These are phyloP conservation scores for Dascillus cervinus DNA, from an alignment of 2,888 invertebrate genomes.

Conservation along the genomic window DNA sequence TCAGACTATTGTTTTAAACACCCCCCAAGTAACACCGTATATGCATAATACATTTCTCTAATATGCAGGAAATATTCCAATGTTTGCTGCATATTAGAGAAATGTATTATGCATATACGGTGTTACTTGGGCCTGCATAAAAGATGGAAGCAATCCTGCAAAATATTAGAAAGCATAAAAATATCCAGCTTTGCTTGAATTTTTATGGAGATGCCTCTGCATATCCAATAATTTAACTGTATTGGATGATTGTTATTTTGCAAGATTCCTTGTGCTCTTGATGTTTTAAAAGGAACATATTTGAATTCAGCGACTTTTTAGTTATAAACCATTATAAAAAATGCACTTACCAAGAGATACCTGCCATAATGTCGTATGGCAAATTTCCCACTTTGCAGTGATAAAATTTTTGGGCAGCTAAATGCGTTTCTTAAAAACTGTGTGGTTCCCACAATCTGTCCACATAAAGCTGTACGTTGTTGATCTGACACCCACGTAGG, in stretches of 20 bases:
- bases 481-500: conserved; percentile 85
- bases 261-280: background rate
- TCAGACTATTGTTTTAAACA: too few relatives aligned
- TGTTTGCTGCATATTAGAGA: too few relatives aligned
- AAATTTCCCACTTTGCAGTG: conserved; percentile 84
- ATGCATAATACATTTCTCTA: too few relatives aligned
- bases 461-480: conserved; percentile 78
- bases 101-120: too few relatives aligned
- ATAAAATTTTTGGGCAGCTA: conserved; percentile 68
- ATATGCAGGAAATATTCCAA: too few relatives aligned
- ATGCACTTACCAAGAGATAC: conserved; percentile 67
- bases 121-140: too few relatives aligned
- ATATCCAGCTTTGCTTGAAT: too few relatives aligned
- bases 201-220: too few relatives aligned
- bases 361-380: conserved; percentile 74
- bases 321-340: conserved; percentile 2
- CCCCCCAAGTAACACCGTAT: too few relatives aligned
- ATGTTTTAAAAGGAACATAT: background rate
- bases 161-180: too few relatives aligned
- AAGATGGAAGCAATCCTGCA: too few relatives aligned
- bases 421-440: conserved; percentile 75
- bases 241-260: background rate
- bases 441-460: conserved; percentile 84
- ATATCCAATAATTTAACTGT: too few relatives aligned
- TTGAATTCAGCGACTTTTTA: background rate